These are phyloP conservation scores for Escarpia spicata DNA, from an alignment of 2,888 invertebrate species.

Conservation along the genomic window DNA sequence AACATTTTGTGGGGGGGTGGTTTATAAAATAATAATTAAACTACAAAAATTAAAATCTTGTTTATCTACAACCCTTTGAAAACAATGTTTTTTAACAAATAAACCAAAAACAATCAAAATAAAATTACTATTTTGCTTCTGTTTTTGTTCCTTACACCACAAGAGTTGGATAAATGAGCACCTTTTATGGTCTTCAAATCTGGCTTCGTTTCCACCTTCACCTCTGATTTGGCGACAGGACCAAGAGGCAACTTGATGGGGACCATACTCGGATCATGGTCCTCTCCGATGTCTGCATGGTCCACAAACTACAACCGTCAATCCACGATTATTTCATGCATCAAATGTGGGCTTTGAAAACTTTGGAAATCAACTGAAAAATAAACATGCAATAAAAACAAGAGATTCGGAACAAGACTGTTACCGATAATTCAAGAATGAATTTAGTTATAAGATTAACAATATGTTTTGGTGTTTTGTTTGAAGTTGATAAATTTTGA, in stretches of 20 bases:
- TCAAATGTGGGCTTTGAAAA: neutral
- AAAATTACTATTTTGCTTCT: no score
- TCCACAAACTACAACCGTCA: conserved; percentile 24
- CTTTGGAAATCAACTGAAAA: neutral
- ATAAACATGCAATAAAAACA: neutral
- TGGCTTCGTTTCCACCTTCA: conserved; percentile 28
- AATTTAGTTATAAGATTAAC: no score
- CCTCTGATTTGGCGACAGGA: conserved; percentile 25
- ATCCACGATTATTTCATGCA: neutral
- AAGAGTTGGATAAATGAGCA: neutral
- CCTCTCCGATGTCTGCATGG: conserved; percentile 23
- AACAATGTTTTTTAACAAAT: no score
- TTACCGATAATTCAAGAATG: neutral
- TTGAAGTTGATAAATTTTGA: no score
- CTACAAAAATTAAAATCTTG: no score
- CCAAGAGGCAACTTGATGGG: conserved; percentile 32
- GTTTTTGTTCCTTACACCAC: neutral
- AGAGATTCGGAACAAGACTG: neutral
- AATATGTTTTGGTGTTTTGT: no score
- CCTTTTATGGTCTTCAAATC: neutral
- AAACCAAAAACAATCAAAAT: no score
- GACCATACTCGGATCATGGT: conserved; percentile 25
- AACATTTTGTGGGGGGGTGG: no score
- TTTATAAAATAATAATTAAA: no score
- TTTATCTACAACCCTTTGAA: no score